Evolutionary conservation across 2,888 invertebrate species (phyloP).

Genomic region (Trisateles emortualis): DNA sequence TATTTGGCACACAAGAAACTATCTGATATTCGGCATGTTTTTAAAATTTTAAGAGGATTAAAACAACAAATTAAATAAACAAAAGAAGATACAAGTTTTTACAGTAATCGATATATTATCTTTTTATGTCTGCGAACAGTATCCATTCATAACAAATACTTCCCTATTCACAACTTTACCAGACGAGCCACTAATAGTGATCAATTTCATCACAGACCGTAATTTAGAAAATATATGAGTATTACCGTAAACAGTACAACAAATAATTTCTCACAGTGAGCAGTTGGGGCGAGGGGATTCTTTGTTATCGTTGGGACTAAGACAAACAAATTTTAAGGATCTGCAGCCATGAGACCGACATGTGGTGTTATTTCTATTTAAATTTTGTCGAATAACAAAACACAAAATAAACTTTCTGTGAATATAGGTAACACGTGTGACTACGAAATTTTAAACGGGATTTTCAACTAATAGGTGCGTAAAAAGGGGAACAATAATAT

Average conservation of each 20-base stretch:
- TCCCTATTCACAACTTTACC: conserved; percentile 27
- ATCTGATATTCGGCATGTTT: no score
- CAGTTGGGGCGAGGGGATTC: conserved; percentile 27
- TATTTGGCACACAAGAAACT: no score
- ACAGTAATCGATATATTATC: no score
- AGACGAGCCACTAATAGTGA: conserved; percentile 34
- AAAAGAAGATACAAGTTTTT: no score
- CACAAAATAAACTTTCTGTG: conserved; percentile 63
- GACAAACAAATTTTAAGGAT: conserved; percentile 69
- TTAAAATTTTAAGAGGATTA: no score
- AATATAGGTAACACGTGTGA: conserved; percentile 60
- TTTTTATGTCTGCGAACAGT: no score
- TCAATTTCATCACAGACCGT: conserved; percentile 32
- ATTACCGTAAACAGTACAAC: conserved; percentile 58
- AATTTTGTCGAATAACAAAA: conserved; percentile 64
- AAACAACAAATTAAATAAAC: no score
- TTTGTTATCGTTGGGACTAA: conserved; percentile 67
- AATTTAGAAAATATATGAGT: conserved; percentile 27
- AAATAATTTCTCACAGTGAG: conserved; percentile 53
- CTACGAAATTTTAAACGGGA: conserved; percentile 19
- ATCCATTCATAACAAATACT: conserved; percentile 16
- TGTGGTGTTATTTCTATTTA: conserved; percentile 70
- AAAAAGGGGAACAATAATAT: conserved; percentile 24
- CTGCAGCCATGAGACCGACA: conserved; percentile 53
- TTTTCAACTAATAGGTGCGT: conserved; percentile 22